Conservation (phyloP, 2,113 vertebrate species). For the Brachypodius melanocephalos region DNA sequence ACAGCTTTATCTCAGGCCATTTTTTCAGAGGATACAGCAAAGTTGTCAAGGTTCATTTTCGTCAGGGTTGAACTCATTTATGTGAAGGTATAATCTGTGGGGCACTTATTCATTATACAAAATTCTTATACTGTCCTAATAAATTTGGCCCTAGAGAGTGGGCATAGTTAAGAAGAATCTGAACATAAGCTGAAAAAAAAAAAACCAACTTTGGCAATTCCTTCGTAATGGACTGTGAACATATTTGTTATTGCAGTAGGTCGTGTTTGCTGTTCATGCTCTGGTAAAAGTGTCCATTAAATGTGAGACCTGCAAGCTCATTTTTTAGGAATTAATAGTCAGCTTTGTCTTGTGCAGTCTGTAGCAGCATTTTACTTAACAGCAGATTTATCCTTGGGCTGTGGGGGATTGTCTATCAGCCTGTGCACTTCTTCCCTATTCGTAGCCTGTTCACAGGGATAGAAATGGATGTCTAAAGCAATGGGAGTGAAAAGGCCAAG, state of each 20-base stretch:
- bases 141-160: neutral
- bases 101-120: neutral
- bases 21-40: neutral
- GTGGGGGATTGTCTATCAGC: neutral
- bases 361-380: neutral
- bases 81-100: neutral
- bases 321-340: neutral
- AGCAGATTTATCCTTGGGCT: neutral
- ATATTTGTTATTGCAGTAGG: neutral
- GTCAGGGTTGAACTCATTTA: neutral
- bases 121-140: neutral
- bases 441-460: neutral
- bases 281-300: neutral
- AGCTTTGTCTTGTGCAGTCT: neutral
- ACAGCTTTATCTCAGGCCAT: neutral
- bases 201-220: neutral
- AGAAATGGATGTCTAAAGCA: neutral
- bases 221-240: neutral
- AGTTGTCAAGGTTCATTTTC: conserved; percentile 31
- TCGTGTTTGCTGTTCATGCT: neutral
- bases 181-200: neutral
- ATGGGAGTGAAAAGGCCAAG: neutral
- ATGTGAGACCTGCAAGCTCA: neutral
- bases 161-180: neutral
- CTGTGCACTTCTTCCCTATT: neutral